These are phyloP conservation scores for Drosophila gaucha DNA, from an alignment of 2,888 invertebrate species.

Conservation along the genomic window DNA sequence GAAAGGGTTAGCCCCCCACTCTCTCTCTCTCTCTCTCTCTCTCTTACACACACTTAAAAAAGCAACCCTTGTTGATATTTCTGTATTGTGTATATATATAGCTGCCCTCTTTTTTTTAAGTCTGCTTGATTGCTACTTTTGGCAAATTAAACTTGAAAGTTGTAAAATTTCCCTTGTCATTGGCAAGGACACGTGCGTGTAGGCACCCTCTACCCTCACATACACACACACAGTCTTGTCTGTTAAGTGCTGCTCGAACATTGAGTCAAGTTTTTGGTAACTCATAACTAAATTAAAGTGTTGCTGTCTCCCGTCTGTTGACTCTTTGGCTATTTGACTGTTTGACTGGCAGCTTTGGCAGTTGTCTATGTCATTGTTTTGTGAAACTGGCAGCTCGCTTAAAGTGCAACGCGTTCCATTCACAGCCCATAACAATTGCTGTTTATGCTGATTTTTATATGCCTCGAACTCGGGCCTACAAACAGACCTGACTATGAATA, in stretches of 20 bases:
- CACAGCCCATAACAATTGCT: slow-evolving; percentile 79
- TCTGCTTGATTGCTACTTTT: slow-evolving; percentile 80
- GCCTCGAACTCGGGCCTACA: slow-evolving; percentile 19
- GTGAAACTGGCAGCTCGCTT: neutral
- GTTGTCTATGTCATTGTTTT: slow-evolving; percentile 39
- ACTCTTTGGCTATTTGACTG: slow-evolving; percentile 5
- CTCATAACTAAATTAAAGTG: slow-evolving; percentile 67
- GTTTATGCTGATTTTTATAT: slow-evolving; percentile 79
- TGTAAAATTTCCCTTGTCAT: slow-evolving; percentile 81
- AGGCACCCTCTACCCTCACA: slow-evolving; percentile 18
- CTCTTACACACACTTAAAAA: slow-evolving; percentile 8
- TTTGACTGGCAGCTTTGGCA: slow-evolving; percentile 30
- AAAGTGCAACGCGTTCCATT: slow-evolving; percentile 47
- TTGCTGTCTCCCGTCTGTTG: slow-evolving; percentile 16
- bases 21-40: slow-evolving; percentile 2
- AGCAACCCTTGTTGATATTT: slow-evolving; percentile 44
- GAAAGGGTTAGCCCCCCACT: slow-evolving; percentile 65
- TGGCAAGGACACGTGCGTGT: slow-evolving; percentile 79
- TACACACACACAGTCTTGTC: slow-evolving; percentile 8
- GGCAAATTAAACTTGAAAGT: slow-evolving; percentile 81
- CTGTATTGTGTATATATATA: slow-evolving; percentile 17
- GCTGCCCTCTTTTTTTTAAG: slow-evolving; percentile 20
- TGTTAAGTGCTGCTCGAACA: slow-evolving; percentile 35
- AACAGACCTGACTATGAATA: slow-evolving; percentile 77
- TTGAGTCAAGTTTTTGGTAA: slow-evolving; percentile 34